Evolutionary conservation across 2,113 vertebrate species (phyloP), one percentile per base, ranked within the genome.

Genomic region (Prietella phreatophila): DNA sequence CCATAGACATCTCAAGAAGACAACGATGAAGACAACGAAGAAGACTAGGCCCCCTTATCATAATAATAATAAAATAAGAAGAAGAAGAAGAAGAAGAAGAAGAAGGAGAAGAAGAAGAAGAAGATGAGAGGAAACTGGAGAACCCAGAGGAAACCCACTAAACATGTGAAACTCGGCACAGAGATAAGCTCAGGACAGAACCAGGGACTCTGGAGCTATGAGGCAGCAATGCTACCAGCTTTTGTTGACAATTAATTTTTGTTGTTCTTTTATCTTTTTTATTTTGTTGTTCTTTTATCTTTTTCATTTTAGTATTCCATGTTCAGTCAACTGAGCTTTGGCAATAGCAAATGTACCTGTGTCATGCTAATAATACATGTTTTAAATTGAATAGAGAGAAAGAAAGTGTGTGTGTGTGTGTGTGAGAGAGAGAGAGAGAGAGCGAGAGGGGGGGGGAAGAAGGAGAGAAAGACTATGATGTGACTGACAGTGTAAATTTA

Each of bases 401-500:
- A 27, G 82, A 83, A 47, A 6, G 73, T 42, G 73, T 76, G 73
- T 39, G 71, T 75, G 71, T 39, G 71, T 75, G 76, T 80, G 67
- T 15, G 27, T 15, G 67, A 17, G 67, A 17, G 67, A 20, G 73
- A 73, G 73, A 76, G 73, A 25, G 69, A 73, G 30, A 39, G 33
- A 73, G 75, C 56, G 14, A 80, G 53, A 80, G 50, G 33, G 25
- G 19, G 50, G 22, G n/a, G 15, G n/a, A 19, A 30, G 50, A 39
- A 53, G 15, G 53, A 19, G 79, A 60, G 55, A 55, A 6, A 56
- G 9, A 33, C 7, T 50, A 53, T 30, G 53, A 82, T 60, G 55
- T 82, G 27, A 81, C 78, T 56, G 30, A 19, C 79, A 81, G 20
- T 60, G 80, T 39, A 82, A 60, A 82, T 82, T 60, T 61, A 25